These are phyloP conservation scores for Papilio dardanus DNA, from an alignment of 1,140 invertebrate species.

Conservation along the genomic window DNA sequence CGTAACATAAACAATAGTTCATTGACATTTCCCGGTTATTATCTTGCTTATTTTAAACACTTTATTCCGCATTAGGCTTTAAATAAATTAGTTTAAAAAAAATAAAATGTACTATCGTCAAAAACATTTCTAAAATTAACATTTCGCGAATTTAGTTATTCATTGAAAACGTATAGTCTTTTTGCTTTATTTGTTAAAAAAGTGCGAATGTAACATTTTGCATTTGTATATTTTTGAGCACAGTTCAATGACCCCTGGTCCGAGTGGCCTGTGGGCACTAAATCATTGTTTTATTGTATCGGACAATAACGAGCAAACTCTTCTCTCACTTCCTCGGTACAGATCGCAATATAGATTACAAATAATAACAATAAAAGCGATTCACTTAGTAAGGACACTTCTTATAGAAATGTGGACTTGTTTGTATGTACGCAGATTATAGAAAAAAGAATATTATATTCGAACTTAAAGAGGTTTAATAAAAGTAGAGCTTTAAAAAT, in stretches of 20 bases:
- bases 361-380: conserved; percentile 30
- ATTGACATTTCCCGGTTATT: conserved; percentile 21
- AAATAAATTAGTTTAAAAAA: too few species aligned
- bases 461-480: neutral
- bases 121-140: neutral
- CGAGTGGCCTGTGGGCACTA: neutral
- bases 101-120: too few species aligned
- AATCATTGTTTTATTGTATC: conserved; percentile 18
- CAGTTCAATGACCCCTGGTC: neutral
- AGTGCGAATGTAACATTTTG: too few species aligned
- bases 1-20: conserved; percentile 5
- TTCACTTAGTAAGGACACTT: neutral
- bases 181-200: too few species aligned
- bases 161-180: too few species aligned
- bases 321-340: conserved; percentile 7
- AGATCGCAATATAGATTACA: conserved; percentile 25
- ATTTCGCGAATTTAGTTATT: neutral
- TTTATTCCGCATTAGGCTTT: neutral
- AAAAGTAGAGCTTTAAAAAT: too few species aligned
- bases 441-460: neutral
- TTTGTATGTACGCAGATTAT: neutral
- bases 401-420: neutral
- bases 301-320: neutral
- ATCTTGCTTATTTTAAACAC: neutral
- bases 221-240: neutral